Evolutionary conservation across 2,888 invertebrate genomes (phyloP).

Genomic region (Cantharis rustica): DNA sequence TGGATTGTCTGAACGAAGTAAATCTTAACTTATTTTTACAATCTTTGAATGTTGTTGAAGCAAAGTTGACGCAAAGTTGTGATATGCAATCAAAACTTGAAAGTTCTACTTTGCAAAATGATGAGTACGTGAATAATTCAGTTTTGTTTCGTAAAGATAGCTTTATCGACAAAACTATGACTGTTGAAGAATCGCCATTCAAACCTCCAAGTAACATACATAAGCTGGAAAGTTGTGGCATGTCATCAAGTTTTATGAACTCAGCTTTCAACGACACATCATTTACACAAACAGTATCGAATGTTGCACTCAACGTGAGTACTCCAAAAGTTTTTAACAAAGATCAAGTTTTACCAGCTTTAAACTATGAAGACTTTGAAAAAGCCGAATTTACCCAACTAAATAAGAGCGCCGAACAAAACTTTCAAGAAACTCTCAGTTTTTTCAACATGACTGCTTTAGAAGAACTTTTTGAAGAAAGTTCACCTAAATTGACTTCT

Average conservation of each 20-base stretch:
- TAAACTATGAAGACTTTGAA: constrained; percentile 2
- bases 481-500: neutral
- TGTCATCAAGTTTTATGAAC: constrained; percentile 10
- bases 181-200: constrained; percentile 4
- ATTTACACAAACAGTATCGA: constrained; percentile 20
- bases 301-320: neutral
- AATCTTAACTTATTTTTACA: constrained; percentile 40
- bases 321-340: neutral
- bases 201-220: constrained; percentile 13
- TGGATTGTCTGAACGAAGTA: constrained; percentile 39
- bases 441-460: constrained; percentile 13
- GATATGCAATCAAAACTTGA: neutral
- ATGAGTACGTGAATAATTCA: neutral
- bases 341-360: neutral
- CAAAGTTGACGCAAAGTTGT: constrained; percentile 5
- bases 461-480: constrained; percentile 13
- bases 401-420: neutral
- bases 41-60: constrained; percentile 17
- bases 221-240: constrained; percentile 9
- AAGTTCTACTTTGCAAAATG: neutral
- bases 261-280: constrained; percentile 27
- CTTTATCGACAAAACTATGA: neutral
- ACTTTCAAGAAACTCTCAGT: neutral
- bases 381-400: constrained; percentile 5
- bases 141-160: neutral